phyloP scores from a whole-genome alignment of 2,797 vertebrate genomes.

The Brotula barbata region DNA sequence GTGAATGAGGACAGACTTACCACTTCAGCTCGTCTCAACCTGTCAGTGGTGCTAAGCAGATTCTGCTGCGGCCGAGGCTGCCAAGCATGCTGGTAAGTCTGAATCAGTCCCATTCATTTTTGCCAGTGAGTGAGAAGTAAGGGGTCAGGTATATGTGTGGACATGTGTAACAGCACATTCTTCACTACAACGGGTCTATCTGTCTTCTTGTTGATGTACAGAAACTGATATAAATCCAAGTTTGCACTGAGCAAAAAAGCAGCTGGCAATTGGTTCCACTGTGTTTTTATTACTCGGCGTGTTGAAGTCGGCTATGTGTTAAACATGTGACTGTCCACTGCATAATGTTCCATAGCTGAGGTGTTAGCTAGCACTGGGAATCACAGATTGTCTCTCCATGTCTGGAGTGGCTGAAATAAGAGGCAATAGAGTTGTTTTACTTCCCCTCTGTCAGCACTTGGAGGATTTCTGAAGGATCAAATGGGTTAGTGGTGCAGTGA shows the following conservation, averaged over 20 bases:
- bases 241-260: conserved; percentile 42
- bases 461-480: conserved; percentile 53
- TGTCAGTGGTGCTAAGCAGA: conserved; percentile 67
- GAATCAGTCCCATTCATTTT: conserved; percentile 70
- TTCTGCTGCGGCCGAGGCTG: conserved; percentile 57
- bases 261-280: conserved; percentile 39
- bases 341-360: conserved; percentile 37
- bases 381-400: conserved; percentile 27
- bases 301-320: conserved; percentile 48
- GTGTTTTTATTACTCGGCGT: conserved; percentile 30
- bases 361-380: conserved; percentile 32
- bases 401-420: conserved; percentile 51
- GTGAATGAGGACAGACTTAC: conserved; percentile 65
- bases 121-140: conserved; percentile 43
- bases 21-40: conserved; percentile 68
- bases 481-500: conserved; percentile 35
- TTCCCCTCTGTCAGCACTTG: conserved; percentile 37
- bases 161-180: conserved; percentile 44
- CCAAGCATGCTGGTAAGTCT: conserved; percentile 80
- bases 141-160: conserved; percentile 19
- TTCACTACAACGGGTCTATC: conserved; percentile 46
- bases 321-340: conserved; percentile 32
- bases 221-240: conserved; percentile 43
- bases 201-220: conserved; percentile 58
- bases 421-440: conserved; percentile 52